phyloP scores from a whole-genome alignment of 2,888 invertebrate genomes.

The Asteroscopus sphinx region DNA sequence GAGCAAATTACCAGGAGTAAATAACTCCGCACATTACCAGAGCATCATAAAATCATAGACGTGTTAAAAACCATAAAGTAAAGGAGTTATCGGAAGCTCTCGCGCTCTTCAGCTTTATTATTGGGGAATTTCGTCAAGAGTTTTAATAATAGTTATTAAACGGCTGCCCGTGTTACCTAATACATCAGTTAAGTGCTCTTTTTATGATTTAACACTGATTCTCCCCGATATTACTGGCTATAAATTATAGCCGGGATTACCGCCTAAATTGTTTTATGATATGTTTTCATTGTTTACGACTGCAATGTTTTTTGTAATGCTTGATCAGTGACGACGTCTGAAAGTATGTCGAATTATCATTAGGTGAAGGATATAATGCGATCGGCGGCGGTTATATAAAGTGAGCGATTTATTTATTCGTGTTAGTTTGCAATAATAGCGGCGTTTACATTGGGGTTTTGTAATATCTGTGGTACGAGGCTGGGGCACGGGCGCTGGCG shows the following conservation, averaged over 20 bases:
- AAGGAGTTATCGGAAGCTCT: slow-evolving; percentile 64
- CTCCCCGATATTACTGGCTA: slow-evolving; percentile 80
- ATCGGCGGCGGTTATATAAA: slow-evolving; percentile 58
- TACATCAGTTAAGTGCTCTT: slow-evolving; percentile 83
- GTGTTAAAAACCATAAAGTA: slow-evolving; percentile 65
- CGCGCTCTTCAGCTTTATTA: slow-evolving; percentile 73
- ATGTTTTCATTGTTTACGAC: slow-evolving; percentile 77
- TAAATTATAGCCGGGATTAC: slow-evolving; percentile 83
- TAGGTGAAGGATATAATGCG: slow-evolving; percentile 21
- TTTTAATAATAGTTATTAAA: slow-evolving; percentile 88
- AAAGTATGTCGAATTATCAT: slow-evolving; percentile 18
- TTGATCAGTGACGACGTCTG: slow-evolving; percentile 55
- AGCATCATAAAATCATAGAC: slow-evolving; percentile 65
- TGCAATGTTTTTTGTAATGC: slow-evolving; percentile 55
- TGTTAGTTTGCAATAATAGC: slow-evolving; percentile 77
- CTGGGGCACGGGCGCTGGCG: slow-evolving; percentile 50
- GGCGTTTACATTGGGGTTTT: slow-evolving; percentile 68
- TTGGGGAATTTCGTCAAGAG: slow-evolving; percentile 82
- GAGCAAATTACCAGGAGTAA: slow-evolving; percentile 53
- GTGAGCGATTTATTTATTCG: slow-evolving; percentile 77
- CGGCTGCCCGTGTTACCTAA: slow-evolving; percentile 84
- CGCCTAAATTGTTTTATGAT: slow-evolving; percentile 86
- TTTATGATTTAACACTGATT: slow-evolving; percentile 88
- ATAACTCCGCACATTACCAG: slow-evolving; percentile 52
- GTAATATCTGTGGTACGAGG: slow-evolving; percentile 67